Evolutionary conservation across 2,888 invertebrate genomes (phyloP).

Genomic region (Cantharis lateralis): DNA sequence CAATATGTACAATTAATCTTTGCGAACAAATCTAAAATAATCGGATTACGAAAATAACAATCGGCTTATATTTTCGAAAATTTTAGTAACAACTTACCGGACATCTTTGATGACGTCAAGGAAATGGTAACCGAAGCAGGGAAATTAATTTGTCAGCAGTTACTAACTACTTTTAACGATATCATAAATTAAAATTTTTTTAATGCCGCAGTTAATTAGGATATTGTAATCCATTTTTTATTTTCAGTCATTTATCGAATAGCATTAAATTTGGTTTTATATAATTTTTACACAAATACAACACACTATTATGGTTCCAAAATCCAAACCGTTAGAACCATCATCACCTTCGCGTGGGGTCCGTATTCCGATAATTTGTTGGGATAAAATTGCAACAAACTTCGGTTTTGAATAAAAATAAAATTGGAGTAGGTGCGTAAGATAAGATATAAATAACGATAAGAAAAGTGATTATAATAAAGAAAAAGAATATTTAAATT

Average conservation of each 20-base stretch:
- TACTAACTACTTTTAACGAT: not conserved
- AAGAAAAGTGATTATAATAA: not conserved
- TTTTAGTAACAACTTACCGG: conserved; percentile 26
- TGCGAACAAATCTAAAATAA: conserved; percentile 51
- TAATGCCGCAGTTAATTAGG: not conserved
- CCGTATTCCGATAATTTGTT: not conserved
- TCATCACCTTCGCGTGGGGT: not conserved
- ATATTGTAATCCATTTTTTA: not conserved
- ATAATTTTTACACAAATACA: not conserved
- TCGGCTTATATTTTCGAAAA: not conserved
- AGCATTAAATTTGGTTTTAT: not conserved
- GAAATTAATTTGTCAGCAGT: not conserved
- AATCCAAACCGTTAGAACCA: not conserved
- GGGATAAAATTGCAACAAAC: not conserved
- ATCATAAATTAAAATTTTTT: not conserved
- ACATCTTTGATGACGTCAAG: conserved; percentile 26
- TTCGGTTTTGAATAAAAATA: no score
- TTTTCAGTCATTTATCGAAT: not conserved
- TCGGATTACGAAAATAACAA: not conserved
- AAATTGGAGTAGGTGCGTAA: not conserved
- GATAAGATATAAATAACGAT: not conserved
- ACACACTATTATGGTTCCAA: not conserved
- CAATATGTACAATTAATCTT: conserved; percentile 80
- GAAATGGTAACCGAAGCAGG: not conserved
- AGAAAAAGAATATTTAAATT: no score